Evolutionary conservation across 2,113 vertebrate genomes (phyloP).

Genomic region (Bungarus multicinctus): DNA sequence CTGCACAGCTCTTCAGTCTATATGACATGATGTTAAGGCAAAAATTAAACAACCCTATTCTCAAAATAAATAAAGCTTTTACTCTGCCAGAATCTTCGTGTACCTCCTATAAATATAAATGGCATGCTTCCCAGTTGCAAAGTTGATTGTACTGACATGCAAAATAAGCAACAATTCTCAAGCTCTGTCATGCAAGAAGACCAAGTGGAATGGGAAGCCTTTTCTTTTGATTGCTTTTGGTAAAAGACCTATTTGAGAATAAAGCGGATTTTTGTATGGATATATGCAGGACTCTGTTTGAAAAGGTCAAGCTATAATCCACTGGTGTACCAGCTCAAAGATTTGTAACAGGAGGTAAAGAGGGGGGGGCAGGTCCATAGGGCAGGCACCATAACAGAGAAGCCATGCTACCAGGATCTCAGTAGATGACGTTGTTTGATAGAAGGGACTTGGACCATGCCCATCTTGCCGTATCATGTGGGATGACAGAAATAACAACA

Average conservation of each 20-base stretch:
- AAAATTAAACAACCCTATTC: background rate
- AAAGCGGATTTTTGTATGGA: conserved; percentile 12
- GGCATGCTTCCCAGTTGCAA: background rate
- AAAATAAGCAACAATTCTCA: background rate
- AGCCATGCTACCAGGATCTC: background rate
- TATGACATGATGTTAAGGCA: rapidly evolving
- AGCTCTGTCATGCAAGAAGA: background rate
- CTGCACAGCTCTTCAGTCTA: background rate
- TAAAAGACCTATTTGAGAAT: conserved; percentile 23
- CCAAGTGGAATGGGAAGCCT: background rate
- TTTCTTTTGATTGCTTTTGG: background rate
- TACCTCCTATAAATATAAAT: background rate
- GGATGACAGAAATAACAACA: background rate
- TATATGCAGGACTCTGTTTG: conserved; percentile 1
- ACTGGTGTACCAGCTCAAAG: conserved; percentile 22
- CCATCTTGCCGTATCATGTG: background rate
- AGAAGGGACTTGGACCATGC: background rate
- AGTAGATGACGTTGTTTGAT: background rate
- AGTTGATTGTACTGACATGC: background rate
- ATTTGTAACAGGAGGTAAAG: conserved; percentile 51
- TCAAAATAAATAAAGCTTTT: conserved; percentile 1
- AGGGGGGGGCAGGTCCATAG: background rate
- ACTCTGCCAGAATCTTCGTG: background rate
- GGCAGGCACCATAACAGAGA: background rate
- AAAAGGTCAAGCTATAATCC: conserved; percentile 18